Percentiles rank a stretch among this genome's conserved stretches.
phyloP scores from a whole-genome alignment of 2,797 vertebrate genomes.

The Helostoma temminkii region DNA sequence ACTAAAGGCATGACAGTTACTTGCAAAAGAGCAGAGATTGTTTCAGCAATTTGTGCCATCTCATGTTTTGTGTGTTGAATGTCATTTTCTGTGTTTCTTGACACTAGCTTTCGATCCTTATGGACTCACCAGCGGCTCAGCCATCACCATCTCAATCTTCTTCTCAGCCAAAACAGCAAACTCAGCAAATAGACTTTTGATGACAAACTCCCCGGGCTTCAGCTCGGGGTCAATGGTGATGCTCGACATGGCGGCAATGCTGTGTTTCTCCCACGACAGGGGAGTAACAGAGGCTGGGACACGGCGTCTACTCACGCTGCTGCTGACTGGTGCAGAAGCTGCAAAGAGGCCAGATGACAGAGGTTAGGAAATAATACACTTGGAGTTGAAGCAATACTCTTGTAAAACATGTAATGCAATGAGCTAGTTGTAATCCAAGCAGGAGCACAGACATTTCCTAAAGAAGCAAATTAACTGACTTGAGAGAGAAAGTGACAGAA shows the following conservation, averaged over 20 bases:
- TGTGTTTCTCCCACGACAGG: slow-evolving; percentile 91
- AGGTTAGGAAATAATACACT: slow-evolving; percentile 52
- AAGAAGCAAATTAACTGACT: slow-evolving; percentile 39
- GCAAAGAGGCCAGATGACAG: slow-evolving; percentile 41
- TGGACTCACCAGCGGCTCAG: slow-evolving; percentile 96
- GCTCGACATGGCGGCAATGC: slow-evolving; percentile 92
- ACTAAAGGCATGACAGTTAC: slow-evolving; percentile 27
- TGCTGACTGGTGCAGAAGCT: slow-evolving; percentile 92
- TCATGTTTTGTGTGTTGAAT: slow-evolving; percentile 35
- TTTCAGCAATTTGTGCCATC: slow-evolving; percentile 28
- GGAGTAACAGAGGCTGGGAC: slow-evolving; percentile 85
- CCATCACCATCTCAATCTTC: slow-evolving; percentile 99
- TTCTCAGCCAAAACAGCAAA: slow-evolving; percentile 99
- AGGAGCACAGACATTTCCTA: slow-evolving; percentile 38
- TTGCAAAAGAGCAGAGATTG: slow-evolving; percentile 38
- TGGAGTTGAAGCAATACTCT: slow-evolving; percentile 18
- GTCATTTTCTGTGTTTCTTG: slow-evolving; percentile 54
- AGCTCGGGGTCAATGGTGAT: slow-evolving; percentile 99
- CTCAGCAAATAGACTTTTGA: slow-evolving; percentile 99
- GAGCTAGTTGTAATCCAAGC: slow-evolving; percentile 31
- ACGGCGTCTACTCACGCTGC: slow-evolving; percentile 90
- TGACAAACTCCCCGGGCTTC: slow-evolving; percentile 99
- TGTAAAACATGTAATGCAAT: slow-evolving; percentile 30
- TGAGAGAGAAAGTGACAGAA: slow-evolving; percentile 10
- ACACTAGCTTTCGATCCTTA: slow-evolving; percentile 8